Conservation (phyloP, 2,797 vertebrate species). For the Malacoctenus gilli region DNA sequence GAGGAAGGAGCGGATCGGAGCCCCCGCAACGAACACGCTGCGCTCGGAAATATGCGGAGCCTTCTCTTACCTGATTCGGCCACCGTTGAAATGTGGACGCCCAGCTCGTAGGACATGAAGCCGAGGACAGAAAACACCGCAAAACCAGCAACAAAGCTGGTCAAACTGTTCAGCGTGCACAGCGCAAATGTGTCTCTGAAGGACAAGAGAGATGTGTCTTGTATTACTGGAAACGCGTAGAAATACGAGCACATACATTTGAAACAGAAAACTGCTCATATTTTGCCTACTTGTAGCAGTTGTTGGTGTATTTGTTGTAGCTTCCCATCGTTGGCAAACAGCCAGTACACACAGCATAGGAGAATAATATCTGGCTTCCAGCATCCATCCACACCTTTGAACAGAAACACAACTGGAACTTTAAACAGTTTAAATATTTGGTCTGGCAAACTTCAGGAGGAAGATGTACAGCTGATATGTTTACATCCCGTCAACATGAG, state of each 20-base stretch:
- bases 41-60: no score
- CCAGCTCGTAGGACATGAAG: conserved; percentile 85
- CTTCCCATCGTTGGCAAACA: conserved; percentile 83
- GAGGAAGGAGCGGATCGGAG: no score
- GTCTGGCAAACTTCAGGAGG: no score
- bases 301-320: conserved; percentile 86
- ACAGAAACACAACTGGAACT: background rate
- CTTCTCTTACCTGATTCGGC: conserved; percentile 87
- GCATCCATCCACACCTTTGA: conserved; percentile 90
- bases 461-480: no score
- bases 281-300: conserved; percentile 84
- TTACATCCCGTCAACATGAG: no score
- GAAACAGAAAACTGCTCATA: background rate
- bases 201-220: no score
- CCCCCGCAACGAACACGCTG: no score
- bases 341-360: conserved; percentile 84
- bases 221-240: no score
- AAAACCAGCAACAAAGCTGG: conserved; percentile 86
- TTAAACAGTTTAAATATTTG: no score
- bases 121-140: conserved; percentile 86
- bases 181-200: conserved; percentile 82
- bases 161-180: conserved; percentile 84
- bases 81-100: conserved; percentile 80
- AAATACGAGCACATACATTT: background rate
- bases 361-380: conserved; percentile 86